A percentile compares a stretch with the other conserved stretches of the same genome.
These are phyloP conservation scores for Pangasianodon gigas DNA, from an alignment of 2,113 vertebrate genomes.

Conservation along the genomic window DNA sequence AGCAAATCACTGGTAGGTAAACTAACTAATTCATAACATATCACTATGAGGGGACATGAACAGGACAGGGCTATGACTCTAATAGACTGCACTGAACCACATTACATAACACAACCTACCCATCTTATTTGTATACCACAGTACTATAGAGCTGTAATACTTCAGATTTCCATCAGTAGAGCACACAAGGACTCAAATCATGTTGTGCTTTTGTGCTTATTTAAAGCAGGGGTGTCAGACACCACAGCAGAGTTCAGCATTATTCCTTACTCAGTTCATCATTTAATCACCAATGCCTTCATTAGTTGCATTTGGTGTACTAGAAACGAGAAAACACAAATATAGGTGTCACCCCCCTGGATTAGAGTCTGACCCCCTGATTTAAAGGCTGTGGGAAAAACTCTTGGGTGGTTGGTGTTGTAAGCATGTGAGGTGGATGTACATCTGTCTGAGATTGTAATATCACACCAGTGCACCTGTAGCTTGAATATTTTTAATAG, in stretches of 20 bases:
- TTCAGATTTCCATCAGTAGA: neutral
- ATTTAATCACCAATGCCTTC: neutral
- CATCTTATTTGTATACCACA: neutral
- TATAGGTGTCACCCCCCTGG: neutral
- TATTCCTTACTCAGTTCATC: neutral
- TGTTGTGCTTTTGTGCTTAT: slow-evolving; percentile 15
- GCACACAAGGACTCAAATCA: neutral
- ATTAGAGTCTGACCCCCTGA: slow-evolving; percentile 9
- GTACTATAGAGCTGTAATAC: slow-evolving; percentile 6
- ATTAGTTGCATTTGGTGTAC: neutral
- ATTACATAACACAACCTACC: slow-evolving; percentile 14
- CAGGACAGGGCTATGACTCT: neutral
- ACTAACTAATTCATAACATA: slow-evolving; percentile 34
- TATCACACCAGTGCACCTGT: slow-evolving; percentile 75
- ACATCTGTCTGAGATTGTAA: slow-evolving; percentile 78
- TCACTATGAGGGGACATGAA: slow-evolving; percentile 22
- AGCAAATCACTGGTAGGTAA: slow-evolving; percentile 12
- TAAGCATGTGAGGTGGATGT: slow-evolving; percentile 55
- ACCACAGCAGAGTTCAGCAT: neutral
- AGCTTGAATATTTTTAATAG: slow-evolving; percentile 67
- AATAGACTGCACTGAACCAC: slow-evolving; percentile 35
- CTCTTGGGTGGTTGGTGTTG: slow-evolving; percentile 48
- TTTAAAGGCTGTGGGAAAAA: slow-evolving; percentile 18
- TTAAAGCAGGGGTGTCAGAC: slow-evolving; percentile 28
- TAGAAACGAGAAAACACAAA: neutral